Percentiles rank a stretch among this genome's conserved stretches.
Evolutionary conservation across 1,140 invertebrate species (phyloP).

Genomic region (Diachasma alloeum): DNA sequence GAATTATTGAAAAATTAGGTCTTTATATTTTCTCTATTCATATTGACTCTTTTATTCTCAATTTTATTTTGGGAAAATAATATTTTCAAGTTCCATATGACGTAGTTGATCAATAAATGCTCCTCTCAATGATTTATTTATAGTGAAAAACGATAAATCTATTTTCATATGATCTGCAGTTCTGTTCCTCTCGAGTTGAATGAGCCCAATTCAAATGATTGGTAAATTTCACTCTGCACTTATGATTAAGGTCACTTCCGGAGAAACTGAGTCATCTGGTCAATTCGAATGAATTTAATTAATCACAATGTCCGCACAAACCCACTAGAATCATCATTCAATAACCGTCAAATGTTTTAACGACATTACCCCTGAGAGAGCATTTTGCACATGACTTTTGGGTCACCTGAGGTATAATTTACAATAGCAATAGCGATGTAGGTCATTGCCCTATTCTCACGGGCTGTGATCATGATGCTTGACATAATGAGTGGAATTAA

Average conservation of each 20-base stretch:
- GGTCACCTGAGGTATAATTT: not conserved
- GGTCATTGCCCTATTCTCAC: not conserved
- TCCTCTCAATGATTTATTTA: not conserved
- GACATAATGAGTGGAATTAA: conserved; percentile 1
- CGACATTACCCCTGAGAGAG: no score
- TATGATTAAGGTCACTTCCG: conserved; percentile 14
- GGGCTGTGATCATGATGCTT: not conserved
- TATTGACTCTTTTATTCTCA: no score
- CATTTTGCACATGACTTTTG: not conserved
- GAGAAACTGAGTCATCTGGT: conserved; percentile 26
- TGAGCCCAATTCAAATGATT: not conserved
- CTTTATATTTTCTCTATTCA: no score
- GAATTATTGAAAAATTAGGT: no score
- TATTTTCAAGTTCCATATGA: no score
- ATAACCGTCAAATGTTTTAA: not conserved
- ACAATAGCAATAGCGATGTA: not conserved
- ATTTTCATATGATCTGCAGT: not conserved
- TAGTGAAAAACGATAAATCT: not conserved
- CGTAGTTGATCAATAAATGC: no score
- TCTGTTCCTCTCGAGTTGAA: not conserved
- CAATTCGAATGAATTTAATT: conserved; percentile 28
- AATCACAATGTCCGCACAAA: not conserved
- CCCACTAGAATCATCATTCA: not conserved
- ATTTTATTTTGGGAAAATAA: no score
- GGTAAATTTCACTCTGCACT: not conserved